Evolutionary conservation across 2,113 vertebrate species (phyloP).

Genomic region (Pycnonotus jocosus): DNA sequence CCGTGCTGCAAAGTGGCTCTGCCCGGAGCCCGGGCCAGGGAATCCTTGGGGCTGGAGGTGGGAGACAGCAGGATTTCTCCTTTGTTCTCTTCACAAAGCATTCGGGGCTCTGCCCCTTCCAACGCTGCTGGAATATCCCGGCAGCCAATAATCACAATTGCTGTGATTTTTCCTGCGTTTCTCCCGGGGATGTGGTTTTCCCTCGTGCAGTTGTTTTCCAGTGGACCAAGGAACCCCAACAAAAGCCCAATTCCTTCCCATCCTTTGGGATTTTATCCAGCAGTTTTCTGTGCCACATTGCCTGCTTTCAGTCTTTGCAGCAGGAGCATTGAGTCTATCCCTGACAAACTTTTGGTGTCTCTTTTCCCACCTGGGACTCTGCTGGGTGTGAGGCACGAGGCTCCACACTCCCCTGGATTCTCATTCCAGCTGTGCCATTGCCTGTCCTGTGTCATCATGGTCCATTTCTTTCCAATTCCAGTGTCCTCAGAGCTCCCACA

Average conservation of each 20-base stretch:
- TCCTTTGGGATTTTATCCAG: neutral
- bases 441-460: accelerated
- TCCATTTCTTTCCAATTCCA: neutral
- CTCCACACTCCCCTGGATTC: accelerated
- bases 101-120: neutral
- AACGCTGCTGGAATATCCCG: accelerated
- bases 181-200: neutral
- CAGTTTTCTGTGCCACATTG: accelerated
- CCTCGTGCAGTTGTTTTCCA: neutral
- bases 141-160: neutral
- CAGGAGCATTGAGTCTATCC: neutral
- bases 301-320: neutral
- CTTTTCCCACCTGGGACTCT: neutral
- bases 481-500: neutral
- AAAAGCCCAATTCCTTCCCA: neutral
- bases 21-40: neutral
- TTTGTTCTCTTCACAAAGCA: neutral
- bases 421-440: neutral
- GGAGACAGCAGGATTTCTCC: neutral
- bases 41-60: neutral
- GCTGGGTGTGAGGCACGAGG: neutral
- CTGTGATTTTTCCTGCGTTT: neutral
- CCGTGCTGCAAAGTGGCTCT: accelerated
- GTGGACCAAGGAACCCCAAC: neutral
- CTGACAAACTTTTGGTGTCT: neutral